Base-by-base conservation (phyloP, 2,888 invertebrate species). In the Julus scanicus region DNA sequence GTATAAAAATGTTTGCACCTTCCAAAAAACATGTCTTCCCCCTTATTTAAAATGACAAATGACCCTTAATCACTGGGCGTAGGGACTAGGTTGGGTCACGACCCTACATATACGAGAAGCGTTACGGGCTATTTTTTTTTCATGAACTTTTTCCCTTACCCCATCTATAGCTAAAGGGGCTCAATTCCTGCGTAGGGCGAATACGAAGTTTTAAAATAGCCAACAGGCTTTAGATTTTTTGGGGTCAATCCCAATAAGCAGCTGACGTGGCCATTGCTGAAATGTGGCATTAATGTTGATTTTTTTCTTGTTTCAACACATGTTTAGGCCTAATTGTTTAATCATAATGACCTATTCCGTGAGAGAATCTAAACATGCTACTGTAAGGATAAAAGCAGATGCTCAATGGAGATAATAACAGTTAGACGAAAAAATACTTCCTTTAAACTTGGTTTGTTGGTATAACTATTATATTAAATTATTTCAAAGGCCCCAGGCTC, bases 1-100 rank as follows among this genome's bases (percentile, higher is more conserved):
- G 29, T 71, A 71, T 71, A 71, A 71, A 71, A 71, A 71, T 71
- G 71, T 71, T 71, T 71, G 71, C 71, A 71, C 71, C 71, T 71
- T 71, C 8, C 71, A 20, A 71, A 71, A 44, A 71, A 71, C 71
- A 71, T 71, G 71, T 71, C 71, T 71, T 29, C 29, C 71, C 71
- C 20, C 71, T 71, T 71, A 71, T 71, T 71, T 71, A 71, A 71
- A 17, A 71, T 71, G 71, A 71, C 71, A 71, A 71, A 71, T 71
- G 71, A 71, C 71, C 71, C 71, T 71, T 71, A 71, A 71, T 71
- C 71, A 71, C 71, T 71, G 71, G 71, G 71, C 20, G 71, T 71
- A 29, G 71, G 71, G 71, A 71, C 29, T 6, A 29, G 9, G 71
- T 71, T 20, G 20, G 71, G 71, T 71, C 71, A 71, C 71, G 71